Evolutionary conservation across 2,888 invertebrate genomes (phyloP).

Genomic region (Trissolcus japonicus): DNA sequence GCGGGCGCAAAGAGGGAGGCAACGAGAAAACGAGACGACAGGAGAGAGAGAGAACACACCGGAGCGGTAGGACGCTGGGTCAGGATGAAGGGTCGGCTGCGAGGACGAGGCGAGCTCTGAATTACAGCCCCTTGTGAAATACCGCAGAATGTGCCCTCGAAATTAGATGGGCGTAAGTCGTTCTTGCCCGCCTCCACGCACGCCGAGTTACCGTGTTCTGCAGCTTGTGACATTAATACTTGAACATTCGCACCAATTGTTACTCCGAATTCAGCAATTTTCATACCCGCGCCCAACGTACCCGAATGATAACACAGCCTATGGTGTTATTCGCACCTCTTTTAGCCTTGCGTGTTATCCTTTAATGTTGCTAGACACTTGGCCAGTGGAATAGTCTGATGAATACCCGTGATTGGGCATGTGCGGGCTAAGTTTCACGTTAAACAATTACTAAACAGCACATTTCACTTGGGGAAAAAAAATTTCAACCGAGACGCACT

Average conservation of each 20-base stretch:
- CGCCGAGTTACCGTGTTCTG: conserved; percentile 50
- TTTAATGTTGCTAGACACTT: too few species aligned
- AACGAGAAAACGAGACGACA: conserved; percentile 10
- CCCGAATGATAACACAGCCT: not conserved
- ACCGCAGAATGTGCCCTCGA: conserved; percentile 74
- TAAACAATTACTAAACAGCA: too few species aligned
- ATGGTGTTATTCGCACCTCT: conserved; percentile 7
- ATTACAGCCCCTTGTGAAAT: conserved; percentile 75
- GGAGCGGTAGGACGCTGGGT: conserved; percentile 43
- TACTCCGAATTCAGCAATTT: conserved; percentile 44
- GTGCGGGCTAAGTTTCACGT: too few species aligned
- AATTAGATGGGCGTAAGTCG: conserved; percentile 75
- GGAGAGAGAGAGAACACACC: conserved; percentile 5
- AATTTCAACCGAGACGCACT: too few species aligned
- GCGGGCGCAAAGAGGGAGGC: conserved; percentile 27
- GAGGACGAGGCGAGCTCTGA: conserved; percentile 67
- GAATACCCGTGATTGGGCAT: too few species aligned
- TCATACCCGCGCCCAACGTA: conserved; percentile 21
- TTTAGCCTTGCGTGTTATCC: too few species aligned
- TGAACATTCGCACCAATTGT: conserved; percentile 50
- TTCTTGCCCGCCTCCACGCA: conserved; percentile 64
- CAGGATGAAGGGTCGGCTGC: conserved; percentile 58
- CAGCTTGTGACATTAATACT: conserved; percentile 62
- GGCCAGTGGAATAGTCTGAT: too few species aligned
- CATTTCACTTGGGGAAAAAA: too few species aligned